Conservation (phyloP, 2,113 vertebrate genomes). For the Cyprinodon tularosa region DNA sequence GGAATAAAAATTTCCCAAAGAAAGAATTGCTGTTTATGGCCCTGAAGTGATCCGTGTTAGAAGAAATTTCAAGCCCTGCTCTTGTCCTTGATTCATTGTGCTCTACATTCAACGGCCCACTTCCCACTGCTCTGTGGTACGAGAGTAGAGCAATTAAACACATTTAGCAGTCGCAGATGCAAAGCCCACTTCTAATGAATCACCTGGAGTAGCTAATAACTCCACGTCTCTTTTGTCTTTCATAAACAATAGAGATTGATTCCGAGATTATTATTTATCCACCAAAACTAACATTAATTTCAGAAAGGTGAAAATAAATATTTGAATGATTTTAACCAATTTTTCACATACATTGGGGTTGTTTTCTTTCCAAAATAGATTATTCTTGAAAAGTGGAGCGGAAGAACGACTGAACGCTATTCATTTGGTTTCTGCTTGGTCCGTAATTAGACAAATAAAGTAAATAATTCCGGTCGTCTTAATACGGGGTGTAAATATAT, state of each 20-base stretch:
- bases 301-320: background rate
- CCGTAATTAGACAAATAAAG: constrained; percentile 28
- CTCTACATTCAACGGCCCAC: constrained; percentile 62
- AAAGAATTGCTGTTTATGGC: constrained; percentile 55
- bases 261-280: background rate
- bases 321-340: background rate
- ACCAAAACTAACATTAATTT: background rate
- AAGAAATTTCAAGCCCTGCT: constrained; percentile 62
- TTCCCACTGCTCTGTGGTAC: constrained; percentile 52
- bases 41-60: constrained; percentile 50
- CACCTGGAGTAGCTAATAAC: constrained; percentile 52
- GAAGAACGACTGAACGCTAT: background rate
- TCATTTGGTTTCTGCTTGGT: background rate
- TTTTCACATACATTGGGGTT: background rate
- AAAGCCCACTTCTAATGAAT: constrained; percentile 42
- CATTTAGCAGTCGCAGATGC: constrained; percentile 58
- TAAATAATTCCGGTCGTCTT: background rate
- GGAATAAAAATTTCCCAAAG: constrained; percentile 59
- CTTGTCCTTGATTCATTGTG: constrained; percentile 66
- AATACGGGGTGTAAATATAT: too few relatives aligned
- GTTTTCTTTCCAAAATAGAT: background rate
- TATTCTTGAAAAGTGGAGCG: background rate
- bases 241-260: background rate
- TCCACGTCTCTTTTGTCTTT: constrained; percentile 16
- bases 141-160: constrained; percentile 69